A percentile compares a stretch with the other conserved stretches of the same genome.
These are phyloP conservation scores for Uropsilus gracilis DNA, from an alignment of 2,113 vertebrate species.

Conservation along the genomic window DNA sequence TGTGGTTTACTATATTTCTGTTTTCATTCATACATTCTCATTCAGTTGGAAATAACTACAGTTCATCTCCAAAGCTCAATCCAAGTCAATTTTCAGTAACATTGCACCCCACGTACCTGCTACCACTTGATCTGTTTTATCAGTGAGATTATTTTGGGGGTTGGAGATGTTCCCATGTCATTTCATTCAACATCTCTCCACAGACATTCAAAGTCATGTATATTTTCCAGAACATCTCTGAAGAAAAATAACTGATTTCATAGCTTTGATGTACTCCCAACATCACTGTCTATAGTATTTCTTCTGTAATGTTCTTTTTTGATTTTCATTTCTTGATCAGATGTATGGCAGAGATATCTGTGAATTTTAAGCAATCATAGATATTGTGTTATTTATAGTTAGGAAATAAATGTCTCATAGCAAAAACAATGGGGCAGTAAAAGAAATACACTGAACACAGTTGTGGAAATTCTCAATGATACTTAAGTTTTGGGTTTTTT, in stretches of 20 bases:
- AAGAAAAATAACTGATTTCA: slow-evolving; percentile 13
- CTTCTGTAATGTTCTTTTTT: neutral
- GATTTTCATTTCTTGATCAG: slow-evolving; percentile 1
- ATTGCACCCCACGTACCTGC: neutral
- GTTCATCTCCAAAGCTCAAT: neutral
- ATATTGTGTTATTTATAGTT: neutral
- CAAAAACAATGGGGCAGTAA: neutral
- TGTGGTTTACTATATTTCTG: neutral
- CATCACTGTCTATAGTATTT: neutral
- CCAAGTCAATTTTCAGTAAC: neutral
- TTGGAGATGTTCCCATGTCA: neutral
- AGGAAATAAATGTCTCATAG: neutral
- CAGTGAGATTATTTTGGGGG: neutral
- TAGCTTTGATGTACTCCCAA: neutral
- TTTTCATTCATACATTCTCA: neutral
- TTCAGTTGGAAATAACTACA: neutral
- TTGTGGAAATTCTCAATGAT: neutral
- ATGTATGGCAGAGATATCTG: neutral
- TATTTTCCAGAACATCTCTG: neutral
- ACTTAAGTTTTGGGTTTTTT: no score
- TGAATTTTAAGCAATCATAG: neutral
- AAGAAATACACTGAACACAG: neutral
- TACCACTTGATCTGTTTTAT: neutral
- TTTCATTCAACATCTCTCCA: neutral
- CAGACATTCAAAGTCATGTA: neutral